These are phyloP conservation scores for Parazoanthus swiftii DNA, from an alignment of 92 coral and sea anemone genomes.

Conservation along the genomic window DNA sequence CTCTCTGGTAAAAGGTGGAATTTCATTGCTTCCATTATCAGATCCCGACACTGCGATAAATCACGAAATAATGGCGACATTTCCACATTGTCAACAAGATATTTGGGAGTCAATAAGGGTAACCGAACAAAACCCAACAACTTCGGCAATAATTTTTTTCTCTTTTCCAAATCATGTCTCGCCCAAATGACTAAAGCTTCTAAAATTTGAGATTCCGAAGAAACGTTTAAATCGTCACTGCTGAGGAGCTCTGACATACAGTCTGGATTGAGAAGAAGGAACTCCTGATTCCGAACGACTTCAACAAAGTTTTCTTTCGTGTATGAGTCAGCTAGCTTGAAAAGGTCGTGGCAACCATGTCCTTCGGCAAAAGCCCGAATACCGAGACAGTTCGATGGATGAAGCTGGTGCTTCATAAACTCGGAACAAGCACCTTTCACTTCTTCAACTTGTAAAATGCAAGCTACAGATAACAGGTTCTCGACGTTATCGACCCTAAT, in stretches of 20 bases:
- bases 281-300: constrained; percentile 91
- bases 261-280: constrained; percentile 73
- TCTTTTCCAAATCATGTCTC: constrained; percentile 64
- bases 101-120: constrained; percentile 77
- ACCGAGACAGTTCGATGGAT: constrained; percentile 91
- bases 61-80: constrained; percentile 86
- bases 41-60: constrained; percentile 75
- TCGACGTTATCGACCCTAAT: constrained; percentile 97
- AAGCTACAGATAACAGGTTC: constrained; percentile 85
- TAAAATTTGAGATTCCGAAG: constrained; percentile 80
- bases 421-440: constrained; percentile 92
- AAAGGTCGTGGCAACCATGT: constrained; percentile 87
- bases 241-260: constrained; percentile 76
- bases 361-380: constrained; percentile 98
- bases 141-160: constrained; percentile 63
- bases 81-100: constrained; percentile 88
- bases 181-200: constrained; percentile 77
- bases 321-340: constrained; percentile 78
- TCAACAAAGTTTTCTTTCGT: constrained; percentile 94
- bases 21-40: constrained; percentile 95
- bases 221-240: constrained; percentile 92
- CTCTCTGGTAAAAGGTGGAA: constrained; percentile 89
- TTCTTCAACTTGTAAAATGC: constrained; percentile 91
- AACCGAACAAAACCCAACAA: constrained; percentile 74
- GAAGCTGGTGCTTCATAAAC: constrained; percentile 96